Evolutionary conservation across 2,113 vertebrate genomes (phyloP).

Genomic region (Rhineura floridana): DNA sequence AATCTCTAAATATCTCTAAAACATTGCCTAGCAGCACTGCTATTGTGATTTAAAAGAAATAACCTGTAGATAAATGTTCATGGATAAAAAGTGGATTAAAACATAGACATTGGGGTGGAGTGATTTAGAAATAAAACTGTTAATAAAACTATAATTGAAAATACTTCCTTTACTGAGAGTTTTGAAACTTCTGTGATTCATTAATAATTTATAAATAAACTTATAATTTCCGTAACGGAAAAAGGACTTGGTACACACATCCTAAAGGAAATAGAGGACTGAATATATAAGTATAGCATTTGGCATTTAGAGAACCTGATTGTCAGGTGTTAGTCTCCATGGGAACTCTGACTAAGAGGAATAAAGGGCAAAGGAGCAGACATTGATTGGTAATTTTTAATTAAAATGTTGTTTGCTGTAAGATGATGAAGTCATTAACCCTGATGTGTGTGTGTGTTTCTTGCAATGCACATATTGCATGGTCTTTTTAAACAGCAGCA

Average conservation of each 20-base stretch:
- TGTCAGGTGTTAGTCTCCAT: neutral
- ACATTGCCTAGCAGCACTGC: neutral
- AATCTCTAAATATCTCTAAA: neutral
- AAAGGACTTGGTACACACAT: neutral
- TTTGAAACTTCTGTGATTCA: neutral
- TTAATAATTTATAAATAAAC: neutral
- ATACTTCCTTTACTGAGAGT: neutral
- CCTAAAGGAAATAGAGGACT: slow-evolving; percentile 4
- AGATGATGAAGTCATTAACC: neutral
- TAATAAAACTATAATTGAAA: neutral
- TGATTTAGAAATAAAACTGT: neutral
- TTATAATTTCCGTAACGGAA: neutral
- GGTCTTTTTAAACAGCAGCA: neutral
- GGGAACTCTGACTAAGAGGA: neutral
- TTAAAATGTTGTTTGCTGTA: slow-evolving; percentile 2
- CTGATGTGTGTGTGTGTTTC: too few relatives aligned
- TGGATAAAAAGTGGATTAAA: neutral
- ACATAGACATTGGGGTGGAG: neutral
- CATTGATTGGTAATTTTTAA: slow-evolving; percentile 23
- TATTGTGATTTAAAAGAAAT: neutral
- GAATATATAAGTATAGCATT: slow-evolving; percentile 12
- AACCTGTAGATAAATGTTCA: neutral
- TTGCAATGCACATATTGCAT: too few relatives aligned
- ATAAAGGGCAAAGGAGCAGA: neutral
- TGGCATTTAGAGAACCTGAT: slow-evolving; percentile 14